Evolutionary conservation across 2,888 invertebrate species (phyloP), one percentile per base, ranked within the genome.

Genomic region (Ypsolopha sequella): DNA sequence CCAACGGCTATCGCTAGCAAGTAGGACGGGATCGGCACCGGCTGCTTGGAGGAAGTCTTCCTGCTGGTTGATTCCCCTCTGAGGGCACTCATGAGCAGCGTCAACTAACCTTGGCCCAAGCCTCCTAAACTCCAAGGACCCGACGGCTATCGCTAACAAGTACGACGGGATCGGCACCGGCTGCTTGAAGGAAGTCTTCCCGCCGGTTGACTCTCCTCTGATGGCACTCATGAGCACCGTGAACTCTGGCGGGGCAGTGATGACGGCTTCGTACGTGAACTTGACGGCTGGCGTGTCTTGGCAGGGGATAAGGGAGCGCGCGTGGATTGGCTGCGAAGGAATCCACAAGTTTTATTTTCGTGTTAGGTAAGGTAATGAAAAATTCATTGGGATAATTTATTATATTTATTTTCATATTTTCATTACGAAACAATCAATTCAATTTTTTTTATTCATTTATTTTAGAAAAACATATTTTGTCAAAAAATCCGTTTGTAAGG

Each of bases 201-300:
- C 86, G 6, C 68, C 66, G 11, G 76, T 82, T 6, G 68, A 73
- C 0, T 80, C 88, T 0, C 86, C 77, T 6, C 91, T 81, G 6
- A 95, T 70, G 0, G 97, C 97, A 64, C 97, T 96, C 97, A 98
- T 97, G 13, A 98, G 79, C 0, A 94, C 95, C 0, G 92, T 93
- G 58, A 96, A 88, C 55, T 92, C 91, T 8, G 80, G 77, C 0
- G 95, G 93, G 13, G 93, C 94, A 1, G 89, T 88, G 50, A 97
- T 73, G 70, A 88, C 74, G 7, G 95, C 95, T 51, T 90, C 88
- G 70, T 96, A 98, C 0, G 94, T 92, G 59, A 92, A 91, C 80
- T 98, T 98, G 0, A 97, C 94, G 0, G 92, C 90, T 0, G 98
- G 97, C 0, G 96, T 92, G 84, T 98, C 96, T 84, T 98, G 97